Conservation (phyloP, 2,113 vertebrate species). For the Alligator mississippiensis region DNA sequence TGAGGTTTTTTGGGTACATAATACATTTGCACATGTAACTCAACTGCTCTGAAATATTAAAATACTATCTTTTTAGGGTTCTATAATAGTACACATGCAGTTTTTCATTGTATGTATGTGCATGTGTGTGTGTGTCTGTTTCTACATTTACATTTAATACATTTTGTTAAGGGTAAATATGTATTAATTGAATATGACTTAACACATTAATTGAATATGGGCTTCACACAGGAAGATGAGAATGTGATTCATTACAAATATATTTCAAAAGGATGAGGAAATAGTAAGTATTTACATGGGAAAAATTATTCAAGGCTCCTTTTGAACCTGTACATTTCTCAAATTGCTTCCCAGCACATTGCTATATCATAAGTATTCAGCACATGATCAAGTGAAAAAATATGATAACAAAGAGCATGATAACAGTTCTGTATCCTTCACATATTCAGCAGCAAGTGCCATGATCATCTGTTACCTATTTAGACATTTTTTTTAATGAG, state of each 20-base stretch:
- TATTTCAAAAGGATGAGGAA: not conserved
- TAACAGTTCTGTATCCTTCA: not conserved
- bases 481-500: not conserved
- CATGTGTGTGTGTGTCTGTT: not conserved
- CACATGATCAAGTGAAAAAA: slow-evolving; percentile 46
- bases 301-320: not conserved
- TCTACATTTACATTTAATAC: not conserved
- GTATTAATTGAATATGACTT: not conserved
- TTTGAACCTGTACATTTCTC: slow-evolving; percentile 22
- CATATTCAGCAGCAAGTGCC: slow-evolving; percentile 17
- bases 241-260: not conserved
- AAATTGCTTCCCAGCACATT: slow-evolving; percentile 1
- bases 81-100: not conserved
- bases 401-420: not conserved
- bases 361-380: slow-evolving; percentile 5
- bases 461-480: slow-evolving; percentile 43
- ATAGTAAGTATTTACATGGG: not conserved
- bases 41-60: not conserved
- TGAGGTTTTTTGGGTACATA: not conserved
- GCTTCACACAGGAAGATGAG: not conserved
- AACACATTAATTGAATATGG: not conserved
- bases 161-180: not conserved
- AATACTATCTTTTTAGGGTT: not conserved
- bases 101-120: not conserved
- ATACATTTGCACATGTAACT: not conserved